phyloP scores from a whole-genome alignment of 2,113 vertebrate species.

The Corythornis cristatus region DNA sequence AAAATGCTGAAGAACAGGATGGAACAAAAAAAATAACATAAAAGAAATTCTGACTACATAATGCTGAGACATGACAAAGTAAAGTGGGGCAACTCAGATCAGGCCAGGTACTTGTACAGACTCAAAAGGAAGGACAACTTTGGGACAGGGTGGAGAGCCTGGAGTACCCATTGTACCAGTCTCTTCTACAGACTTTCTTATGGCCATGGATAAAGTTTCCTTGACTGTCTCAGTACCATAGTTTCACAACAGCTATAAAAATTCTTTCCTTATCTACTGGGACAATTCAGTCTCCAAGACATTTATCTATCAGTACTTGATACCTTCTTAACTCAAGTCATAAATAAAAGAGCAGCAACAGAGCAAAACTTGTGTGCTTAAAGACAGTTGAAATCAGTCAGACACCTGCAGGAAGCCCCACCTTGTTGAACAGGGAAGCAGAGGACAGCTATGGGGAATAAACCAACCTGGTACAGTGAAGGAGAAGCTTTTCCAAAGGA shows the following conservation, averaged over 20 bases:
- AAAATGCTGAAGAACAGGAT: not conserved
- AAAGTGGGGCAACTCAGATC: not conserved
- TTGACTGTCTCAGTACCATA: not conserved
- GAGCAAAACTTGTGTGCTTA: not conserved
- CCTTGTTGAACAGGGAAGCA: not conserved
- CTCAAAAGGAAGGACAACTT: not conserved
- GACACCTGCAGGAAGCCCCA: not conserved
- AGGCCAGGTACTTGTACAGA: not conserved
- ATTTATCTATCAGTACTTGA: not conserved
- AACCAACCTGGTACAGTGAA: not conserved
- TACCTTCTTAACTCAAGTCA: not conserved
- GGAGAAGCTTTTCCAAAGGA: not conserved
- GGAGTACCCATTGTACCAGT: not conserved
- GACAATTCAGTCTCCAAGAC: not conserved
- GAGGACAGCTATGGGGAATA: not conserved
- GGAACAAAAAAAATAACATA: not conserved
- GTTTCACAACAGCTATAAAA: not conserved
- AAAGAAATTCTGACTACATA: not conserved
- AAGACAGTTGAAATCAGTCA: not conserved
- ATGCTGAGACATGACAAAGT: not conserved
- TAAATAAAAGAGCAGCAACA: not conserved
- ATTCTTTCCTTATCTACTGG: not conserved
- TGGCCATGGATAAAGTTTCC: not conserved
- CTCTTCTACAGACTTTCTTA: not conserved
- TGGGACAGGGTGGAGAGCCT: not conserved